These are phyloP conservation scores for Hyalella azteca DNA, from an alignment of 2,888 invertebrate species.

Conservation along the genomic window DNA sequence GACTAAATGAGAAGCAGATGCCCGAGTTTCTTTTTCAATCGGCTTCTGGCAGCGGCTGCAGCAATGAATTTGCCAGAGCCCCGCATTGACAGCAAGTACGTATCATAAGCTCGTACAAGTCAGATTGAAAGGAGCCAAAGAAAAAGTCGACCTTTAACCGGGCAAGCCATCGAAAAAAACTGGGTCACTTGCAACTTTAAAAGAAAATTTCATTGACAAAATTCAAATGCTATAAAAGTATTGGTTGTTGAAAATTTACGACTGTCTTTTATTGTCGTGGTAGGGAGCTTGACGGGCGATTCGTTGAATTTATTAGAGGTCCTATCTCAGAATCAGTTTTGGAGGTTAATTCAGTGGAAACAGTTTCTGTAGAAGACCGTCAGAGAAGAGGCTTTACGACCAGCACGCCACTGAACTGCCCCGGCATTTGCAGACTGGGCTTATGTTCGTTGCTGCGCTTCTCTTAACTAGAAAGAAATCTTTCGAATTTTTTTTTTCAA, in stretches of 20 bases:
- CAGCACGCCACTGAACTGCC: not conserved
- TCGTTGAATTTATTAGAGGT: conserved; percentile 32
- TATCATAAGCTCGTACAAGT: conserved; percentile 17
- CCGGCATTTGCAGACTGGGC: not conserved
- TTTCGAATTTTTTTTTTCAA: too few species aligned
- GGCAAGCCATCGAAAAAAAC: not conserved
- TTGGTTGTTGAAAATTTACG: conserved; percentile 35
- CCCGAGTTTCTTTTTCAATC: not conserved
- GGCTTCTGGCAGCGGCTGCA: not conserved
- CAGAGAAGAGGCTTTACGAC: conserved; percentile 21
- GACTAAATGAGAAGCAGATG: not conserved
- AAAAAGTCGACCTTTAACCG: not conserved
- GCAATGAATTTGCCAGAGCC: too few species aligned
- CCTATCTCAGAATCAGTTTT: conserved; percentile 33
- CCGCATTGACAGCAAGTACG: not conserved
- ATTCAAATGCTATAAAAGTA: conserved; percentile 35
- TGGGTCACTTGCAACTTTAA: conserved; percentile 1
- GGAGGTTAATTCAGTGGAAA: conserved; percentile 33
- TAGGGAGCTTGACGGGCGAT: conserved; percentile 30
- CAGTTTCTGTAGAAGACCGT: conserved; percentile 34
- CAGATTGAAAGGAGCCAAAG: not conserved
- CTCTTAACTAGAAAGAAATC: not conserved
- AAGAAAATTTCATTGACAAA: not conserved
- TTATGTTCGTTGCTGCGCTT: not conserved
- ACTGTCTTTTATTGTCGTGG: conserved; percentile 29